Evolutionary conservation across 2,113 vertebrate genomes (phyloP).

Genomic region (Brevimyrus niger): DNA sequence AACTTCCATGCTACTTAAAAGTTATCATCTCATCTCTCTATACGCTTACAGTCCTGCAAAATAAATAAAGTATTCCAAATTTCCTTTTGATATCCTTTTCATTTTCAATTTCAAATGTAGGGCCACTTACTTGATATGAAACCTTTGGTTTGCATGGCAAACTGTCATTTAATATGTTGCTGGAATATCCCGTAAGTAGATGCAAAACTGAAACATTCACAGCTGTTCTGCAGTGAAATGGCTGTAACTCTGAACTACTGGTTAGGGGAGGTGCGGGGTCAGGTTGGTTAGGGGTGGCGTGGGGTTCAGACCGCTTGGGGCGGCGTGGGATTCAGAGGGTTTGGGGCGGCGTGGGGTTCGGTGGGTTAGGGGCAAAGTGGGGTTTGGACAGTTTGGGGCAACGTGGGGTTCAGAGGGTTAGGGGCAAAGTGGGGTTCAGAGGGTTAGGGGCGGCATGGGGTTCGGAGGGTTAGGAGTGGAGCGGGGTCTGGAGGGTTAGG

Average conservation of each 20-base stretch:
- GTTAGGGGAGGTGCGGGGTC: no score
- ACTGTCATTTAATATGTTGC: background rate
- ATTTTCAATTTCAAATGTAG: conserved; percentile 21
- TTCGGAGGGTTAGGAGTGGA: no score
- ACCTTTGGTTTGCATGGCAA: background rate
- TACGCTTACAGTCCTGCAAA: background rate
- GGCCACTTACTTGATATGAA: background rate
- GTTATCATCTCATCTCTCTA: conserved; percentile 6
- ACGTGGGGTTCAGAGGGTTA: no score
- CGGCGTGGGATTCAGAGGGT: no score
- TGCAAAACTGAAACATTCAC: background rate
- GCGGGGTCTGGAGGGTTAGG: no score
- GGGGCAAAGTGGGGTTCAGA: no score
- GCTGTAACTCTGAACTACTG: background rate
- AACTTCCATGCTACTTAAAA: conserved; percentile 15
- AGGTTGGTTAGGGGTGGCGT: no score
- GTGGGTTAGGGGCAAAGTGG: no score
- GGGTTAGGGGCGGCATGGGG: no score
- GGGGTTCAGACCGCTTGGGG: no score
- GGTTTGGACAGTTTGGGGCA: no score
- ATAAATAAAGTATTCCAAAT: conserved; percentile 22
- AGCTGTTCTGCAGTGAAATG: background rate
- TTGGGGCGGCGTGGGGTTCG: no score
- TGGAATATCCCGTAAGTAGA: background rate
- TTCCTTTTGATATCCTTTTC: conserved; percentile 16